Evolutionary conservation across 2,113 vertebrate species (phyloP).

Genomic region (Crotalus viridis): DNA sequence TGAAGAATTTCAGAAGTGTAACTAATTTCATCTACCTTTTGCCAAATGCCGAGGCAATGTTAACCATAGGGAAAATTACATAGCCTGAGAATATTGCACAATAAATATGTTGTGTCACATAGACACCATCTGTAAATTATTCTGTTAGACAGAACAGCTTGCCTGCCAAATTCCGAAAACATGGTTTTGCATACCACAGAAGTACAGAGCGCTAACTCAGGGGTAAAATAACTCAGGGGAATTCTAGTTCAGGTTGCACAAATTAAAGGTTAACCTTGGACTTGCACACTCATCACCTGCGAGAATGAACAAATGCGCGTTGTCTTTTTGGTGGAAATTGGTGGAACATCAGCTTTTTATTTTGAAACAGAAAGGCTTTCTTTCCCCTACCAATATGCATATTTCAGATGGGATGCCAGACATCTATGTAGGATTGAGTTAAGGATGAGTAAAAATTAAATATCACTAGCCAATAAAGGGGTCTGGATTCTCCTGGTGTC

Average conservation of each 20-base stretch:
- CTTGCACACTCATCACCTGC: background rate
- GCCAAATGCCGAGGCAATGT: slow-evolving; percentile 51
- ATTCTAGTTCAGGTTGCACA: slow-evolving; percentile 32
- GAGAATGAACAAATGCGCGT: slow-evolving; percentile 42
- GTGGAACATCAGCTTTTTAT: background rate
- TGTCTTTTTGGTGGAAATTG: background rate
- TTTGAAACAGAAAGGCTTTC: background rate
- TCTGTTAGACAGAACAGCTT: slow-evolving; percentile 70
- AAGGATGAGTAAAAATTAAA: background rate
- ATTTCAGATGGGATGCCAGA: background rate
- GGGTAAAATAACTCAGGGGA: slow-evolving; percentile 52
- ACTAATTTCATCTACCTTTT: slow-evolving; percentile 52
- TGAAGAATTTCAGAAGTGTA: slow-evolving; percentile 52
- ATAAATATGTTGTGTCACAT: slow-evolving; percentile 73
- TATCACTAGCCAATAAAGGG: background rate
- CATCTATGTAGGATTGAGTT: background rate
- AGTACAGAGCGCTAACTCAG: slow-evolving; percentile 49
- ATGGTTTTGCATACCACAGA: slow-evolving; percentile 56
- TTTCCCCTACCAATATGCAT: background rate
- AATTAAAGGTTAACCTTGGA: slow-evolving; percentile 55
- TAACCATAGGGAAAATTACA: slow-evolving; percentile 62
- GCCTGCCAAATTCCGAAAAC: slow-evolving; percentile 63
- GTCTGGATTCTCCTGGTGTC: background rate
- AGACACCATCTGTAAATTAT: slow-evolving; percentile 70
- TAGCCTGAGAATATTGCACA: slow-evolving; percentile 67